A percentile compares a stretch with the other conserved stretches of the same genome.
These are phyloP conservation scores for Nothocercus nigrocapillus DNA, from an alignment of 2,113 vertebrate species.

Conservation along the genomic window DNA sequence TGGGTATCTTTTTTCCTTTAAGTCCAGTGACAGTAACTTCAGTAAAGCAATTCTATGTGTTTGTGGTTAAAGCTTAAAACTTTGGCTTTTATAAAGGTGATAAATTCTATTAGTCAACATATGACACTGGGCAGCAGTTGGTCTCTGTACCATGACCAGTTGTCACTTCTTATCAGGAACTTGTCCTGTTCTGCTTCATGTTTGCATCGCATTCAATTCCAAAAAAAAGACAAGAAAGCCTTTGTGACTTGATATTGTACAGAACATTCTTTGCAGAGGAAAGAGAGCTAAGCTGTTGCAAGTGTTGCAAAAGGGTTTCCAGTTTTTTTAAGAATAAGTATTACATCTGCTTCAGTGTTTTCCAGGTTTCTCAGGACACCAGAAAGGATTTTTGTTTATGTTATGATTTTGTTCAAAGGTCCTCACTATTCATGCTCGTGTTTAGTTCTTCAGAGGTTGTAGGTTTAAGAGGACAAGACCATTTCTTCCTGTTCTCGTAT, in stretches of 20 bases:
- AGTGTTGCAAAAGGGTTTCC: background rate
- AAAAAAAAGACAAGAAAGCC: background rate
- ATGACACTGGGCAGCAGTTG: background rate
- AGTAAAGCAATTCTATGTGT: background rate
- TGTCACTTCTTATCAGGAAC: background rate
- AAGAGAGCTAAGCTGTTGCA: background rate
- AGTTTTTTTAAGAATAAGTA: background rate
- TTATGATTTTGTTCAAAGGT: background rate
- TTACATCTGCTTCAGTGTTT: background rate
- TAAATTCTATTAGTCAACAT: background rate
- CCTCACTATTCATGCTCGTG: background rate
- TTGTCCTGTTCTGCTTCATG: background rate
- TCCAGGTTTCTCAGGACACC: background rate
- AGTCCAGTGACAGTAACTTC: background rate
- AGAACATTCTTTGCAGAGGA: background rate
- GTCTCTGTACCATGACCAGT: background rate
- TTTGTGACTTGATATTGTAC: background rate
- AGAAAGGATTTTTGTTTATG: background rate
- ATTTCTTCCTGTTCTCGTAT: background rate
- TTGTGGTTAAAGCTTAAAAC: background rate
- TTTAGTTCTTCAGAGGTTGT: background rate
- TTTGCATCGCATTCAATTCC: background rate
- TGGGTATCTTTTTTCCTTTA: background rate
- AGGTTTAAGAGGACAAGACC: background rate
- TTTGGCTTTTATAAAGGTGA: background rate